phyloP scores from a whole-genome alignment of 2,888 invertebrate species.

The Stenolophus ochropezus region DNA sequence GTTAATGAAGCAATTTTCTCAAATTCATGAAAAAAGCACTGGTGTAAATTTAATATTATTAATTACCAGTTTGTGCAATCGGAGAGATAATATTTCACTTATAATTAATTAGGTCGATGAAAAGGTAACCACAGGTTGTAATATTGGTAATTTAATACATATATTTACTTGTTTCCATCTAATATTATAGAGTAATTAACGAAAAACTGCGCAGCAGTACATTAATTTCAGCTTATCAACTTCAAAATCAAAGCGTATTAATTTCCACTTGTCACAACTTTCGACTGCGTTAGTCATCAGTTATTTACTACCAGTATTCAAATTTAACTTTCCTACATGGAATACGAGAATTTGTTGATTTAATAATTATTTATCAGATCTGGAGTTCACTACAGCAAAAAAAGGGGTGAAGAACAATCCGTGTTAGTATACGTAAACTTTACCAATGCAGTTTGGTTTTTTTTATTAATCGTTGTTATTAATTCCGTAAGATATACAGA shows the following conservation, averaged over 20 bases:
- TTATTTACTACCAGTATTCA: conserved; percentile 37
- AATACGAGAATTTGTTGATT: background rate
- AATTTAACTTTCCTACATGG: background rate
- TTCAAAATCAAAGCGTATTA: conserved; percentile 25
- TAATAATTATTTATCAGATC: background rate
- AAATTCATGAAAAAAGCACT: conserved; percentile 8
- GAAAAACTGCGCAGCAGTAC: conserved; percentile 26
- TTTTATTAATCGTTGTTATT: too few relatives aligned
- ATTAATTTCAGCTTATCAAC: conserved; percentile 22
- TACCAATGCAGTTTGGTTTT: too few relatives aligned
- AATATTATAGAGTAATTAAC: conserved; percentile 42
- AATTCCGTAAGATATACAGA: too few relatives aligned
- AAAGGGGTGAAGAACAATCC: too few relatives aligned
- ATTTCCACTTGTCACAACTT: conserved; percentile 2
- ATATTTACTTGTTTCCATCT: conserved; percentile 34
- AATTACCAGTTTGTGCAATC: conserved; percentile 48
- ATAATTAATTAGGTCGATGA: conserved; percentile 58
- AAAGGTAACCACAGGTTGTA: conserved; percentile 55
- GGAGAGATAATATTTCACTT: conserved; percentile 51
- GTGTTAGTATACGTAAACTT: too few relatives aligned
- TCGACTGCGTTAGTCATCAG: conserved; percentile 5
- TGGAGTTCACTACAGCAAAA: background rate
- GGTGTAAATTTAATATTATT: conserved; percentile 49
- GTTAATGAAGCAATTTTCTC: conserved; percentile 34
- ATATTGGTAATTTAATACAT: conserved; percentile 53